These are phyloP conservation scores for Lithobates sylvaticus DNA, from an alignment of 2,797 vertebrate species.

Conservation along the genomic window DNA sequence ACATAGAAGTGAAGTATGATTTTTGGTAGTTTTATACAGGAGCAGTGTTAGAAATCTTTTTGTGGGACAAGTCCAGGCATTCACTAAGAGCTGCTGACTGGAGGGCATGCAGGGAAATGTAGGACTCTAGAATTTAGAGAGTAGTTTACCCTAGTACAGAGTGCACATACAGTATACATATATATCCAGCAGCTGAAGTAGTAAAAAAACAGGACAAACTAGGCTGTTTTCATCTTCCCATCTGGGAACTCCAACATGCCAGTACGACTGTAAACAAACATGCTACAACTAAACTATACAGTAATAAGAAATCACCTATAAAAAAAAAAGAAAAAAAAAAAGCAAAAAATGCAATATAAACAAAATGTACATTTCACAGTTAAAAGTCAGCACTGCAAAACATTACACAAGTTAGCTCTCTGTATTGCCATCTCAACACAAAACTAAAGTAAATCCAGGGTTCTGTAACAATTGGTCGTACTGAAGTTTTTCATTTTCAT, in stretches of 20 bases:
- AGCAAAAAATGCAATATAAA: slow-evolving; percentile 64
- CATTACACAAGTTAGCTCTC: slow-evolving; percentile 62
- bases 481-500: slow-evolving; percentile 43
- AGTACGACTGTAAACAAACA: slow-evolving; percentile 63
- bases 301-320: slow-evolving; percentile 65
- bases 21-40: background rate
- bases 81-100: no score
- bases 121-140: no score
- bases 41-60: background rate
- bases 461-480: slow-evolving; percentile 55
- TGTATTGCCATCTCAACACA: slow-evolving; percentile 25
- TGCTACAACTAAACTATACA: slow-evolving; percentile 68
- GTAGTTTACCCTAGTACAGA: no score
- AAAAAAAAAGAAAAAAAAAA: slow-evolving; percentile 70
- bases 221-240: slow-evolving; percentile 83
- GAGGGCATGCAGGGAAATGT: no score
- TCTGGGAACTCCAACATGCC: slow-evolving; percentile 84
- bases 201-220: background rate
- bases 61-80: background rate
- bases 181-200: background rate
- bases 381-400: slow-evolving; percentile 68
- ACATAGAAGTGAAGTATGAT: no score
- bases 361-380: slow-evolving; percentile 65
- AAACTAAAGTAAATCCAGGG: background rate
- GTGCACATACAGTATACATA: no score